Base-by-base conservation (phyloP, 1,140 invertebrate species). In the Drosophila carrolli region DNA sequence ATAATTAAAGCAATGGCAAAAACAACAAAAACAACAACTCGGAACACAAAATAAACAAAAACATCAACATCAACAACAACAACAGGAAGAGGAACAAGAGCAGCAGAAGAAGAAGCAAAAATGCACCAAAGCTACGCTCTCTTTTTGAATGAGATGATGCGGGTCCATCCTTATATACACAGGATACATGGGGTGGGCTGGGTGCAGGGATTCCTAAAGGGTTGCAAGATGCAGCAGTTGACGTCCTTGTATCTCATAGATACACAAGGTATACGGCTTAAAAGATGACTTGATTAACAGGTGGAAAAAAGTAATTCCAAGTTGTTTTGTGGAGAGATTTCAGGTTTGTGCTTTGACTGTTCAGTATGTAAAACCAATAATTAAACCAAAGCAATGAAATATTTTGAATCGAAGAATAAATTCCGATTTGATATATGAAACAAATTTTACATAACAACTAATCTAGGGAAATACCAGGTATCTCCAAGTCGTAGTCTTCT, bases 1-100 rank as follows among this genome's bases (percentile, higher is more conserved):
- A 88, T 88, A 88, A 88, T 88, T 88, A 84, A 86, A 88, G 82
- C 83, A 79, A 82, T 82, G 76, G 67, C 75, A 76, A 88, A 67
- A 86, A 44, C 58, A 82, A 73, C 55, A 80, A 68, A 60, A 68
- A 65, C 58, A 76, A 67, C 47, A 75, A 59, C 35, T 68, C 38
- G 27, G 47, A 56, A 62, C 51, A 74, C 70, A 72, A 73, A 73
- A 73, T 47, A 78, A 80, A 56, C 63, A 78, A 66, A 47, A 77
- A 66, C 56, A 61, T 58, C 61, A 78, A 57, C 68, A 37, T 23
- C 29, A 79, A 60, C 50, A 76, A 46, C 27, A 71, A 78, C 37
- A 74, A 75, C 73, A 75, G 73, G 73, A 75, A 75, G 73, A 75
- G 75, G 43, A 77, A 76, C 73, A 54, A 62, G 72, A 59, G 67